A percentile compares a stretch with the other conserved stretches of the same genome.
phyloP scores from a whole-genome alignment of 2,113 vertebrate genomes.

The Epinephelus fuscoguttatus region DNA sequence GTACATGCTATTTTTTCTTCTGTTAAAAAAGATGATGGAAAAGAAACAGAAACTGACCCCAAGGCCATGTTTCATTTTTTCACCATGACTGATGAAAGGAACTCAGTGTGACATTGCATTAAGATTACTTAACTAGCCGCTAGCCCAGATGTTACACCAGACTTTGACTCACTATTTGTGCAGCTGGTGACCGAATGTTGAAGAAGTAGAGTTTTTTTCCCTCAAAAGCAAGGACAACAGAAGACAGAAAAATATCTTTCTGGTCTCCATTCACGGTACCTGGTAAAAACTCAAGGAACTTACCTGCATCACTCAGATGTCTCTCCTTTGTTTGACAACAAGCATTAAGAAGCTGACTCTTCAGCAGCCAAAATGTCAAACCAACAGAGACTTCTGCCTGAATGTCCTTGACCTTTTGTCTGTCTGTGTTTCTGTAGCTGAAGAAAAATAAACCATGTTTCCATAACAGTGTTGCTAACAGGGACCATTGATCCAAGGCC shows the following conservation, averaged over 20 bases:
- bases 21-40: background rate
- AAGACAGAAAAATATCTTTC: background rate
- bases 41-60: background rate
- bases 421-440: constrained; percentile 22
- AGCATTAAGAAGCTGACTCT: constrained; percentile 14
- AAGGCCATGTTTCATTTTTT: background rate
- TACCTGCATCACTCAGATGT: background rate
- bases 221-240: background rate
- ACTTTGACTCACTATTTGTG: background rate
- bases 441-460: constrained; percentile 61
- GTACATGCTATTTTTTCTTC: background rate
- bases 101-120: background rate
- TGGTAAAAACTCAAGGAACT: background rate
- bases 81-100: too few species aligned
- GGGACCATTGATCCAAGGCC: constrained; percentile 55
- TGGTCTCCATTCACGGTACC: background rate
- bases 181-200: background rate
- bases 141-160: background rate
- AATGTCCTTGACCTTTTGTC: constrained; percentile 51
- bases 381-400: constrained; percentile 14
- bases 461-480: constrained; percentile 62
- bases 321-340: constrained; percentile 42
- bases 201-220: too few species aligned
- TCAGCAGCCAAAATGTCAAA: constrained; percentile 32
- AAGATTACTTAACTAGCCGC: background rate